Evolutionary conservation across 2,888 invertebrate species (phyloP).

Genomic region (Agrenia bidenticulata): DNA sequence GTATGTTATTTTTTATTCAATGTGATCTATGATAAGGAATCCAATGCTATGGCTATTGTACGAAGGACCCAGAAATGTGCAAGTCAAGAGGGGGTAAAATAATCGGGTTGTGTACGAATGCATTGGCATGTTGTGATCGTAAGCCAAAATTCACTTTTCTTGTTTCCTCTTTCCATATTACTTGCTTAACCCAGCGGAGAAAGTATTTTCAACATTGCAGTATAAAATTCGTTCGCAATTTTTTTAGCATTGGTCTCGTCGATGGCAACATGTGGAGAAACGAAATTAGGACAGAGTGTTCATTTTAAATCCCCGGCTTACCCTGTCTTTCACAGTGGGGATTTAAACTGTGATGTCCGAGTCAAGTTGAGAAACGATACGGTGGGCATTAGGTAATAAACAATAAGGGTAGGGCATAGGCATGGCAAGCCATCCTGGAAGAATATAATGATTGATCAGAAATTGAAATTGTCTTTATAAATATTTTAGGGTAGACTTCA

Average conservation of each 20-base stretch:
- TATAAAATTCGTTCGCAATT: neutral
- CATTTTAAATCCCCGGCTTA: conserved; percentile 46
- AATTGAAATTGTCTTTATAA: neutral
- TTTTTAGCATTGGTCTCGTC: conserved; percentile 30
- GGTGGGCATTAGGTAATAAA: conserved; percentile 36
- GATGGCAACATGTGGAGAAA: conserved; percentile 40
- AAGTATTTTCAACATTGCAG: too few species aligned
- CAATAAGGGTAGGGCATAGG: too few species aligned
- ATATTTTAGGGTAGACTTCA: conserved; percentile 39
- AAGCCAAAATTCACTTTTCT: too few species aligned
- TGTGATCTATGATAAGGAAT: conserved; percentile 37
- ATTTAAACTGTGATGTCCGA: conserved; percentile 43
- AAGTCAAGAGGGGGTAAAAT: conserved; percentile 42
- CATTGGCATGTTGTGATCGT: conserved; percentile 47
- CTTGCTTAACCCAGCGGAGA: too few species aligned
- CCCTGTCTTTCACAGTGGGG: conserved; percentile 32
- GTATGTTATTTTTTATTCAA: too few species aligned
- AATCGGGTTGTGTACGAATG: conserved; percentile 42
- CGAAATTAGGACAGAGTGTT: conserved; percentile 30
- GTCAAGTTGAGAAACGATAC: conserved; percentile 38
- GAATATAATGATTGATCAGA: too few species aligned
- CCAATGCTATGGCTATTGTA: conserved; percentile 49
- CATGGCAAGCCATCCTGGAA: too few species aligned
- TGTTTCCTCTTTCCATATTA: too few species aligned
- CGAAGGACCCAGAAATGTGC: conserved; percentile 37